Percentiles rank a stretch among this genome's conserved stretches.
Evolutionary conservation across 2,113 vertebrate genomes (phyloP).

Genomic region (Proterorhinus semilunaris): DNA sequence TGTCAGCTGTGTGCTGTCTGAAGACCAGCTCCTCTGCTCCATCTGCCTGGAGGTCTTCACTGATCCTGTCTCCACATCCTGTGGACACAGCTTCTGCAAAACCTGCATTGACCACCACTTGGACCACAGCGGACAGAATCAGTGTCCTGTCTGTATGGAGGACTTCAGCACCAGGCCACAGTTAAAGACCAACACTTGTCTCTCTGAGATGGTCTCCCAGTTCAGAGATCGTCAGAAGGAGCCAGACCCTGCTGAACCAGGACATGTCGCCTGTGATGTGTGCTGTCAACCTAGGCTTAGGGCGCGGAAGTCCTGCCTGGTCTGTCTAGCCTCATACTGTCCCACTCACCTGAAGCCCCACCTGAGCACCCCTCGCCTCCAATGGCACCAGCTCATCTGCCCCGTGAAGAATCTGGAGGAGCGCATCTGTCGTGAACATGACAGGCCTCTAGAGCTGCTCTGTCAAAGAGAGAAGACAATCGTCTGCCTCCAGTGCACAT

Average conservation of each 20-base stretch:
- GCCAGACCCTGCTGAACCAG: not conserved
- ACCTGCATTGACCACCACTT: no score
- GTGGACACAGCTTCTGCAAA: no score
- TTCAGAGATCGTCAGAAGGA: not conserved
- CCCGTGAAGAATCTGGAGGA: constrained; percentile 1
- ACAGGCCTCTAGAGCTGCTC: not conserved
- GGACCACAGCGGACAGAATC: no score
- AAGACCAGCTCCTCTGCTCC: no score
- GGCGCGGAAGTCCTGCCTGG: constrained; percentile 1
- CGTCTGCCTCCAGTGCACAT: not conserved
- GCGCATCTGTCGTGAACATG: not conserved
- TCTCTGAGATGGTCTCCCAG: constrained; percentile 7
- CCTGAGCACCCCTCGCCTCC: not conserved
- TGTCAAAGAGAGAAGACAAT: not conserved
- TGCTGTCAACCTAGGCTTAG: not conserved
- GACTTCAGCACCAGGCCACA: no score
- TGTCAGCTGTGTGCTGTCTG: no score
- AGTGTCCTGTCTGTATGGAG: no score
- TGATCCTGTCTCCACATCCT: no score
- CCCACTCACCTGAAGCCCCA: constrained; percentile 3
- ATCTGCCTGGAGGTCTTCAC: no score
- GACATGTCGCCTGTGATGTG: not conserved
- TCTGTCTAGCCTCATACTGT: constrained; percentile 4
- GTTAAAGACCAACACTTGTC: not conserved
- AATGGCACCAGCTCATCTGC: not conserved